Percentiles rank a stretch among this genome's conserved stretches.
Conservation (phyloP, 1,140 invertebrate genomes). For the Panulirus ornatus region DNA sequence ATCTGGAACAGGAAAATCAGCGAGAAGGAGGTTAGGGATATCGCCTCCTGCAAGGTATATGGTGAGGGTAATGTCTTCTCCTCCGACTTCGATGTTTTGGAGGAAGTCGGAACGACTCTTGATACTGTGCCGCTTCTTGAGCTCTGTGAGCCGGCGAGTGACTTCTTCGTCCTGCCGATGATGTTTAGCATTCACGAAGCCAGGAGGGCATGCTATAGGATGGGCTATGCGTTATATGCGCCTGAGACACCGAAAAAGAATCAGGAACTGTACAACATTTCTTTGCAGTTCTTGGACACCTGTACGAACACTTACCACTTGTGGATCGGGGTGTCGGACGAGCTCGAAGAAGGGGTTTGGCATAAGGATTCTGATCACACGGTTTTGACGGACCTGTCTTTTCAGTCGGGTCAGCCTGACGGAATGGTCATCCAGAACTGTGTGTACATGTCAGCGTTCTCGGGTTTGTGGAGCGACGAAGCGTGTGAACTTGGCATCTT, state of each 20-base stretch:
- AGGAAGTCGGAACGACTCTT: slow-evolving; percentile 26
- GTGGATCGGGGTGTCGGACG: slow-evolving; percentile 40
- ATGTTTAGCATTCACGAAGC: slow-evolving; percentile 35
- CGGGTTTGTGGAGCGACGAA: slow-evolving; percentile 52
- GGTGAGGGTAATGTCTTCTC: slow-evolving; percentile 49
- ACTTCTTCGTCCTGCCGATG: slow-evolving; percentile 40
- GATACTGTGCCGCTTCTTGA: slow-evolving; percentile 11
- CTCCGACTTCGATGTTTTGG: slow-evolving; percentile 44
- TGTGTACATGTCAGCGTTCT: slow-evolving; percentile 45
- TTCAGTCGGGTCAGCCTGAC: slow-evolving; percentile 36
- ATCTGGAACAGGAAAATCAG: slow-evolving; percentile 42
- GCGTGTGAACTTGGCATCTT: slow-evolving; percentile 21
- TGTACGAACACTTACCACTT: slow-evolving; percentile 39
- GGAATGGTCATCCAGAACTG: slow-evolving; percentile 46
- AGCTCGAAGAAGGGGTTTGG: slow-evolving; percentile 49
- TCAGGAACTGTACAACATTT: slow-evolving; percentile 22
- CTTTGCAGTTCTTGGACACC: slow-evolving; percentile 46
- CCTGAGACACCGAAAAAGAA: slow-evolving; percentile 22
- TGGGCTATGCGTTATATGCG: slow-evolving; percentile 34
- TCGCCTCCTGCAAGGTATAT: slow-evolving; percentile 23
- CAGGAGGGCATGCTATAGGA: slow-evolving; percentile 20
- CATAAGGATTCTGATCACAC: slow-evolving; percentile 7
- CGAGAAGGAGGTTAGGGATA: background rate
- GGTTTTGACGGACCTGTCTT: slow-evolving; percentile 9
- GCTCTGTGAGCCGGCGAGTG: slow-evolving; percentile 13